Conservation (phyloP, 2,113 vertebrate genomes). For the Arizona elegans region DNA sequence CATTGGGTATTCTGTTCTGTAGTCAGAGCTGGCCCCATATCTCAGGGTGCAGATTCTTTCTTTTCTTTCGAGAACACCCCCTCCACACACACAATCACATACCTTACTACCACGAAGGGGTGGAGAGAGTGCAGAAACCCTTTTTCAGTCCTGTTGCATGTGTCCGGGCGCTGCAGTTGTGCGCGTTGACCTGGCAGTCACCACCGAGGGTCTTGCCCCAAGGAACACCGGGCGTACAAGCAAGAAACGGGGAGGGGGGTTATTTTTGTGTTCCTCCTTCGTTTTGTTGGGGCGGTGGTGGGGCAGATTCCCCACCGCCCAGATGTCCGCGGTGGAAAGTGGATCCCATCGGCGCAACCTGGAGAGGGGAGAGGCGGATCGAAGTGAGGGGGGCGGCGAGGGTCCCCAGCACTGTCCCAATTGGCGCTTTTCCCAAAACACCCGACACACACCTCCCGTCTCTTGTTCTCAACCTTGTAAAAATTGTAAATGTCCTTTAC, state of each 20-base stretch:
- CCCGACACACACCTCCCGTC: not conserved
- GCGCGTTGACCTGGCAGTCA: constrained; percentile 19
- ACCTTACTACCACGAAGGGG: not conserved
- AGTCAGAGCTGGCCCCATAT: constrained; percentile 21
- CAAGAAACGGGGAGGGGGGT: not conserved
- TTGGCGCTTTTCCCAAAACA: constrained; percentile 13
- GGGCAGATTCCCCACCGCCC: not conserved
- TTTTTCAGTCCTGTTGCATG: constrained; percentile 42
- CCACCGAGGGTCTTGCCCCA: constrained; percentile 34
- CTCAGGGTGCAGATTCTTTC: constrained; percentile 17
- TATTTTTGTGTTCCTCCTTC: not conserved
- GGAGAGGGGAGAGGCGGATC: not conserved
- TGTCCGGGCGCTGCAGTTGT: constrained; percentile 29
- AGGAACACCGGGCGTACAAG: constrained; percentile 1
- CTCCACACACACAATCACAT: too few species aligned
- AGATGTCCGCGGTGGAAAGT: not conserved
- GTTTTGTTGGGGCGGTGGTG: not conserved
- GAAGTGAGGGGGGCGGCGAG: not conserved
- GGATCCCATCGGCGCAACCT: constrained; percentile 2
- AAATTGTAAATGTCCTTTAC: not conserved
- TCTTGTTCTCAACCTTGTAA: constrained; percentile 10
- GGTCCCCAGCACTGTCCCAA: not conserved
- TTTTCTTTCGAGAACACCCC: constrained; percentile 3
- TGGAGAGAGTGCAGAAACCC: constrained; percentile 37
- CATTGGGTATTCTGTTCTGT: constrained; percentile 27